Base-by-base conservation (phyloP, 2,797 vertebrate genomes). In the Falco peregrinus region DNA sequence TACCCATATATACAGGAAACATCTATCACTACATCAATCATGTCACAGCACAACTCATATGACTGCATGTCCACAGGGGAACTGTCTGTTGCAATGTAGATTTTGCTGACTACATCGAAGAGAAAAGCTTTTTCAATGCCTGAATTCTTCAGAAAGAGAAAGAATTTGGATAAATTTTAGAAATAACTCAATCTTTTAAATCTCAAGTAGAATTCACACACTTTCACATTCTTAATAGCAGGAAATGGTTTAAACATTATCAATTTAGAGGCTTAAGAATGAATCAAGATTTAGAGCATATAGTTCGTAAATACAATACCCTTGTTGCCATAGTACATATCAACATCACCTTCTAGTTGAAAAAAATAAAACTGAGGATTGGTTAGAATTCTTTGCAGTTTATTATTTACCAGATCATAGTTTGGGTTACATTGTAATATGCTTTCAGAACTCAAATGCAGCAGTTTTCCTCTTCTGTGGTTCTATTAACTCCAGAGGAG, bases 31-130 rank as follows among this genome's bases (percentile, higher is more conserved):
- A 99, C 99, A 75, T 99, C 99, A 69, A 99, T 99, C 99, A 99
- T 99, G 96, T 99, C 99, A 76, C 99, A 99, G 98, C 99, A 99
- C 95, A 99, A 97, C 85, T 99, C 99, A 2, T 99, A 99, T 6
- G 99, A 99, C 97, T 99, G 99, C 99, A 99, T 99, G 98, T 99
- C 99, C 88, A 99, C 99, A 20, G 99, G 99, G 48, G 99, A 99
- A 96, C 99, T 99, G 98, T 99, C 99, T 76, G 99, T 99, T 95
- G 99, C 99, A 35, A 99, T 99, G 98, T 99, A 99, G 98, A 99
- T 99, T 98, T 99, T 99, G 98, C 99, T 99, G 98, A 99, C 99
- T 93, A 99, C 99, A n/a, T 99, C 99, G 65, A 99, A 99, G 97
- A 99, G 98, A 95, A 99, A 99, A 93, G 99, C 99, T 97, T 99